Conservation (phyloP, 2,888 invertebrate species). For the Piscicola geometra region DNA sequence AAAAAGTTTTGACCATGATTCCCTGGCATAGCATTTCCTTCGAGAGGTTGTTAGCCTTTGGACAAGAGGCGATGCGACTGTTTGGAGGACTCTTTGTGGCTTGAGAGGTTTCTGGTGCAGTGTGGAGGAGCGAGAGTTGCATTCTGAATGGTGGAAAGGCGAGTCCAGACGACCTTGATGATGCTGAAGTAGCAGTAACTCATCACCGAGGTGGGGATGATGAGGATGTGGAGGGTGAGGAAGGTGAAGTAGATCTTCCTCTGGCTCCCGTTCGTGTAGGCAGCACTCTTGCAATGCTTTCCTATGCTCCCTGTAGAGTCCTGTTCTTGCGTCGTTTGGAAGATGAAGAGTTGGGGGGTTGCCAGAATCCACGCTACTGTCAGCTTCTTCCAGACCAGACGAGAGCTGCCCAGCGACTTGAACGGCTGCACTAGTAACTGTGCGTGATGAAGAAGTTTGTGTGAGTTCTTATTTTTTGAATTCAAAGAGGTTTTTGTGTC, state of each 20-base stretch:
- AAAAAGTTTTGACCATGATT: too few relatives aligned
- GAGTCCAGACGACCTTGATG: too few relatives aligned
- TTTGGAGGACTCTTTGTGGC: too few relatives aligned
- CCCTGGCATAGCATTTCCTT: too few relatives aligned
- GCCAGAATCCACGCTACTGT: constrained; percentile 54
- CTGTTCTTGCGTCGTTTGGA: constrained; percentile 52
- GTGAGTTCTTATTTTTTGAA: background rate
- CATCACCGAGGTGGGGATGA: too few relatives aligned
- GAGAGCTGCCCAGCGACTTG: constrained; percentile 49
- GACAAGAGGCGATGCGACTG: too few relatives aligned
- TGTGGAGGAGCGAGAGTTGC: too few relatives aligned
- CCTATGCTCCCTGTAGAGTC: constrained; percentile 49
- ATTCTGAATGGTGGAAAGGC: too few relatives aligned
- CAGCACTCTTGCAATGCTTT: constrained; percentile 54
- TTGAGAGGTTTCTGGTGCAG: too few relatives aligned
- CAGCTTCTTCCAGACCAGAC: constrained; percentile 52
- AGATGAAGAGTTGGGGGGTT: constrained; percentile 57
- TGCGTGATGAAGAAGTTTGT: background rate
- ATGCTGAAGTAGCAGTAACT: too few relatives aligned
- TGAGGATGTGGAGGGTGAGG: constrained; percentile 55
- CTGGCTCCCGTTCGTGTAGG: constrained; percentile 57
- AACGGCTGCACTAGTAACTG: constrained; percentile 53
- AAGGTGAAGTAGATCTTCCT: constrained; percentile 56
- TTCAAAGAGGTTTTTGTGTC: background rate
- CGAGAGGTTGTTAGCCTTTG: too few relatives aligned